phyloP scores from a whole-genome alignment of 2,113 vertebrate species.

The Campylomormyrus tamandua region DNA sequence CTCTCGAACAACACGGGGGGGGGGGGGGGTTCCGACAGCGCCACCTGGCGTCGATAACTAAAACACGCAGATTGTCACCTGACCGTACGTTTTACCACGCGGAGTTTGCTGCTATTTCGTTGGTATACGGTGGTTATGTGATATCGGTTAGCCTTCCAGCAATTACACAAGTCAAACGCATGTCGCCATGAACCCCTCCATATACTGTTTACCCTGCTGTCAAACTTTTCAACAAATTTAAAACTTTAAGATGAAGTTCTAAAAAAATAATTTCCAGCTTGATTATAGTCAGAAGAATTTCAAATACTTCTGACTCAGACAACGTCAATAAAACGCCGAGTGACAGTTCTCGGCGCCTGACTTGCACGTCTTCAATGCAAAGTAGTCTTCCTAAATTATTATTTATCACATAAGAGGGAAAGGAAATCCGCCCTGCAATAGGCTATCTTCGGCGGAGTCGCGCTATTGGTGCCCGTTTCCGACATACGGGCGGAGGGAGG shows the following conservation, averaged over 20 bases:
- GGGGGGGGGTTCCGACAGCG: background rate
- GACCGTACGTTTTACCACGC: background rate
- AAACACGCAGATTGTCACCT: background rate
- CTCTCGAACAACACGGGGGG: background rate
- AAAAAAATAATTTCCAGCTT: background rate
- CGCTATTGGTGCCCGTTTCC: constrained; percentile 50
- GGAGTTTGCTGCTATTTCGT: background rate
- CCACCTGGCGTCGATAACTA: background rate
- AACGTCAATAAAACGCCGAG: constrained; percentile 9
- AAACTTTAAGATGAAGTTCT: background rate
- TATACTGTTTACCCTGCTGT: background rate
- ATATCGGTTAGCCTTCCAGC: background rate
- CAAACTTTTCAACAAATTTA: background rate
- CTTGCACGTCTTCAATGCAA: constrained; percentile 52
- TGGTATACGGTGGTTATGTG: background rate
- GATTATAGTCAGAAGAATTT: background rate
- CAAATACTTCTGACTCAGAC: constrained; percentile 50
- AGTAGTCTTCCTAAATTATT: constrained; percentile 69
- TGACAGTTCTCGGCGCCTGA: constrained; percentile 76
- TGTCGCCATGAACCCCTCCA: background rate
- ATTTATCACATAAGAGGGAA: constrained; percentile 51
- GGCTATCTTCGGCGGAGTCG: constrained; percentile 58
- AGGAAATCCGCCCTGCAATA: constrained; percentile 50
- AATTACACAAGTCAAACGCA: background rate
- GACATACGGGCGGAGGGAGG: constrained; percentile 38